These are phyloP conservation scores for Palythoa caribaeorum DNA, from an alignment of 92 coral and sea anemone genomes.

Conservation along the genomic window DNA sequence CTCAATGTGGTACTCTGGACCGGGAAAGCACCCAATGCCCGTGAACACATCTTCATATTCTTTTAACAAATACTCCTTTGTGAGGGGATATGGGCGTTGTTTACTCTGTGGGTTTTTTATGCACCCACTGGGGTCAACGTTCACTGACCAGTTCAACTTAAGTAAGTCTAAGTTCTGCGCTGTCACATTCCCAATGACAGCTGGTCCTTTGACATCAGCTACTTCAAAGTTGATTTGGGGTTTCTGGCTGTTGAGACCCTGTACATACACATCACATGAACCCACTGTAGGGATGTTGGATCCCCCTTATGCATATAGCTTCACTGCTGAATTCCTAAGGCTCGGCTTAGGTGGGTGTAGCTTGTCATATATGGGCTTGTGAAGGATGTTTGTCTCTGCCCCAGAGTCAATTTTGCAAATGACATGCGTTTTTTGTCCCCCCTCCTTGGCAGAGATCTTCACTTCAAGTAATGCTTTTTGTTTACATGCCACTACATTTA, in stretches of 20 bases:
- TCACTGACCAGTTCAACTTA: no score
- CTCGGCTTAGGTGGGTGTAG: constrained; percentile 10
- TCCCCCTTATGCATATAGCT: constrained; percentile 56
- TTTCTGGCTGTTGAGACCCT: constrained; percentile 44
- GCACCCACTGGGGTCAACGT: background rate
- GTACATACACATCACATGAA: constrained; percentile 56
- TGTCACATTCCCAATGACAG: constrained; percentile 42
- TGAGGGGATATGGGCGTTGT: no score
- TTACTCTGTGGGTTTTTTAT: constrained; percentile 17
- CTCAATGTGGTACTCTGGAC: constrained; percentile 37
- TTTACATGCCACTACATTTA: background rate
- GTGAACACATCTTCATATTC: constrained; percentile 50
- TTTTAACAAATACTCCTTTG: constrained; percentile 53
- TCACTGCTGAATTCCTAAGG: constrained; percentile 46
- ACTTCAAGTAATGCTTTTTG: constrained; percentile 48
- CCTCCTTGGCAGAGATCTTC: no score
- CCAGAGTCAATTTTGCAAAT: constrained; percentile 68
- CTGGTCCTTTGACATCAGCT: constrained; percentile 51
- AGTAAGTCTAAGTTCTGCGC: no score
- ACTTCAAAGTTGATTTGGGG: constrained; percentile 48
- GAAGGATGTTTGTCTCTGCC: constrained; percentile 58
- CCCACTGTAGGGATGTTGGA: constrained; percentile 47
- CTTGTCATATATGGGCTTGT: constrained; percentile 12
- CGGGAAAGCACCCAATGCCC: constrained; percentile 61
- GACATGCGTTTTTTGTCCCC: no score